Conservation (phyloP, 2,797 vertebrate genomes). For the Acridotheres tristis region DNA sequence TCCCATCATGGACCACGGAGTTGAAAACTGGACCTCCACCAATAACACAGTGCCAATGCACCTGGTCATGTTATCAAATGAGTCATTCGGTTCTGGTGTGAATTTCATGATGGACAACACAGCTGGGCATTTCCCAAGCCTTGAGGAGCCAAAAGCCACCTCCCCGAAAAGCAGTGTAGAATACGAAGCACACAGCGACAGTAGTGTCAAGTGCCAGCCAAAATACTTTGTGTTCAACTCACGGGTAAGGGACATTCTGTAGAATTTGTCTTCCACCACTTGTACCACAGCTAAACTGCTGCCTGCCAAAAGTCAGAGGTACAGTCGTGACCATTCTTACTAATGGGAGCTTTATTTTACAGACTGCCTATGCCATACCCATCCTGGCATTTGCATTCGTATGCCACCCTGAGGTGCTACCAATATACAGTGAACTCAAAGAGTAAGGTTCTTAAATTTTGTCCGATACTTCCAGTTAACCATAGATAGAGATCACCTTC, state of each 20-base stretch:
- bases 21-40: constrained; percentile 82
- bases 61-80: constrained; percentile 74
- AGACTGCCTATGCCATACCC: constrained; percentile 96
- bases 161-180: constrained; percentile 73
- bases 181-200: constrained; percentile 76
- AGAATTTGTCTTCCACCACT: background rate
- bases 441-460: constrained; percentile 84
- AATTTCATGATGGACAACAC: constrained; percentile 86
- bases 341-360: constrained; percentile 68
- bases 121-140: constrained; percentile 67
- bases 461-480: constrained; percentile 32
- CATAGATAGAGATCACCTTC: background rate
- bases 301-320: background rate
- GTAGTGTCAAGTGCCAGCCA: constrained; percentile 86
- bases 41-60: constrained; percentile 79
- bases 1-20: constrained; percentile 77
- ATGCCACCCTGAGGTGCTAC: constrained; percentile 96
- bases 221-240: constrained; percentile 97
- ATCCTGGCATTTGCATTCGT: constrained; percentile 98
- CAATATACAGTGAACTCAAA: constrained; percentile 99
- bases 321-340: background rate
- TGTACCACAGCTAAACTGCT: background rate
- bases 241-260: constrained; percentile 78
- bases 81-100: constrained; percentile 65
- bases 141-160: constrained; percentile 59